These are phyloP conservation scores for Atherix ibis DNA, from an alignment of 2,888 invertebrate species.

Conservation along the genomic window DNA sequence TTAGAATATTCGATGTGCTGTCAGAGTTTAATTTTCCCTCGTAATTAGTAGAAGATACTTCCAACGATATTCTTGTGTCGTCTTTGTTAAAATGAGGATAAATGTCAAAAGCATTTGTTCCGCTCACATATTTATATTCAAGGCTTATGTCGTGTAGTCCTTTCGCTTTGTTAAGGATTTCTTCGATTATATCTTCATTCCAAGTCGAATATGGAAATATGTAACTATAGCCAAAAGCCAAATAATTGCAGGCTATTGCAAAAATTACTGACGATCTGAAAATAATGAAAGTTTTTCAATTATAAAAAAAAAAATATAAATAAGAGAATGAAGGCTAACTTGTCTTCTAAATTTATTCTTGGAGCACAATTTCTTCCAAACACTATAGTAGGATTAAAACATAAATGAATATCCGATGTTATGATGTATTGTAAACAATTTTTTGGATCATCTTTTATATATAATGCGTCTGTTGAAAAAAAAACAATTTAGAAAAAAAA, in stretches of 20 bases:
- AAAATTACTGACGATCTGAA: too few species aligned
- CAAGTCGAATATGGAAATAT: background rate
- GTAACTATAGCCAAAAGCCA: background rate
- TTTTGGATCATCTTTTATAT: too few species aligned
- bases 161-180: conserved; percentile 19
- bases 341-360: too few species aligned
- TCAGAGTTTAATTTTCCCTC: conserved; percentile 2
- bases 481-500: too few species aligned
- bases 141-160: conserved; percentile 15
- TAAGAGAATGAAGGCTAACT: too few species aligned
- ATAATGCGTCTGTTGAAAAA: too few species aligned
- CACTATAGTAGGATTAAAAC: too few species aligned
- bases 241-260: background rate
- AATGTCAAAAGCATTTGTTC: conserved; percentile 21
- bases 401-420: too few species aligned
- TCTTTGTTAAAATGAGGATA: conserved; percentile 17
- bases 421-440: too few species aligned
- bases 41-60: background rate
- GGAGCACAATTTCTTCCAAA: too few species aligned
- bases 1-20: conserved; percentile 21
- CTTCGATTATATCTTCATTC: background rate
- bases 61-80: conserved; percentile 14
- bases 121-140: conserved; percentile 16
- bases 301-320: too few species aligned
- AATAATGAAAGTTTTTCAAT: too few species aligned